phyloP scores from a whole-genome alignment of 1,140 invertebrate genomes.

The Eurosta solidaginis region DNA sequence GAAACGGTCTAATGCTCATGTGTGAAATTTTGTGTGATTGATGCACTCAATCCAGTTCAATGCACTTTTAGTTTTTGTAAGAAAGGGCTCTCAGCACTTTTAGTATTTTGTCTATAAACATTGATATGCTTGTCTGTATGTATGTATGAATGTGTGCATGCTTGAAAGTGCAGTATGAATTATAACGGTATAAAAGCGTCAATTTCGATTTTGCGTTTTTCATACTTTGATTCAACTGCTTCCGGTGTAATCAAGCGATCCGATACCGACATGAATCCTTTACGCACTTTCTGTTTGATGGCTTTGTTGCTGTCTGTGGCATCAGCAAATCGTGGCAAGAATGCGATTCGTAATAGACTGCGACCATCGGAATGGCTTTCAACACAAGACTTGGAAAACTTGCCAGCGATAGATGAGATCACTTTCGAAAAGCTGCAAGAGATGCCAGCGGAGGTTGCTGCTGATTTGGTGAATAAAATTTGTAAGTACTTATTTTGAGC shows the following conservation, averaged over 20 bases:
- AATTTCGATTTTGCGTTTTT: not conserved
- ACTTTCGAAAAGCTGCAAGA: conserved; percentile 33
- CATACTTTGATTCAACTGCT: not conserved
- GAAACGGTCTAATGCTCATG: no score
- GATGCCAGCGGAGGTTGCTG: conserved; percentile 16
- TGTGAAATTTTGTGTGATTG: no score
- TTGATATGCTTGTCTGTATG: not conserved
- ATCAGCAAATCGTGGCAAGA: not conserved
- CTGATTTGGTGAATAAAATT: conserved; percentile 24
- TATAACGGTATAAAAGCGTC: not conserved
- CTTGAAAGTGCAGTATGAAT: not conserved
- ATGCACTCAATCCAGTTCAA: no score
- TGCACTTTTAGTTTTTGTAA: not conserved
- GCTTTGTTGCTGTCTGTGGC: conserved; percentile 41
- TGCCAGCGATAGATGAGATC: conserved; percentile 37
- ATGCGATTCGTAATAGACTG: conserved; percentile 36
- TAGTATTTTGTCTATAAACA: not conserved
- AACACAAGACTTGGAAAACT: conserved; percentile 36
- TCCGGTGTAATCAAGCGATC: not conserved
- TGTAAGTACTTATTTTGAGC: conserved; percentile 35
- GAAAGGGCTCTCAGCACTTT: not conserved
- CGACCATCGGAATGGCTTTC: conserved; percentile 34
- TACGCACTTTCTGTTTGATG: conserved; percentile 47
- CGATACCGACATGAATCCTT: conserved; percentile 43
- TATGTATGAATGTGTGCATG: not conserved